Evolutionary conservation across 2,888 invertebrate genomes (phyloP), one percentile per base, ranked within the genome.

Genomic region (Orthosia cruda): DNA sequence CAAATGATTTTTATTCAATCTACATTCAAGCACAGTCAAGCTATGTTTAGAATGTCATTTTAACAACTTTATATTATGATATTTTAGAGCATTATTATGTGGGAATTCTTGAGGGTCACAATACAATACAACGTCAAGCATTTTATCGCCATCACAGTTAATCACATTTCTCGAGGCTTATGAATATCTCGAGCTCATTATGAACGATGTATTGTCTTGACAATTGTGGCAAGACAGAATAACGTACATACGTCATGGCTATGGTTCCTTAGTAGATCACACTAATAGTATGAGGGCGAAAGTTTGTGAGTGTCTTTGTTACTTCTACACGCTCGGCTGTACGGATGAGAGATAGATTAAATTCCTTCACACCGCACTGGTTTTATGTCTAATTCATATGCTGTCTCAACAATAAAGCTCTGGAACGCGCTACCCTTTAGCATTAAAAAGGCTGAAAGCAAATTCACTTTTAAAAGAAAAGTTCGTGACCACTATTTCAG

Each of bases 161-260:
- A 62, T 62, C 64, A 73, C 62, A 57, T 50, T 79, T 73, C 79
- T 45, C 58, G 40, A 64, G 54, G 20, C 11, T 47, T 61, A 73
- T 68, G 55, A 45, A 63, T 67, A 62, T 70, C 67, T 57, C 57
- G 40, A 32, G 45, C 57, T 66, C 57, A 76, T 65, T 67, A 26
- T 61, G 52, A 67, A 81, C 47, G 52, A 76, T 64, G 55, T 67
- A 81, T 81, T 71, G 80, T 81, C n/a, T 69, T 47, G 23, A 52
- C 23, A 50, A 54, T 49, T 59, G 55, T 52, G 49, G 18, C 45
- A 52, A 49, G 18, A 54, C 45, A 12, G 32, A 49, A 64, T 23
- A 0, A 32, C 63, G 50, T 32, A 4, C 16, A 45, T 13, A 40
- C 52, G 12, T 16, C 23, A 32, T 40, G 40, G 7, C 1, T 9